Conservation (phyloP, 2,888 invertebrate species). For the Cephus spinipes region DNA sequence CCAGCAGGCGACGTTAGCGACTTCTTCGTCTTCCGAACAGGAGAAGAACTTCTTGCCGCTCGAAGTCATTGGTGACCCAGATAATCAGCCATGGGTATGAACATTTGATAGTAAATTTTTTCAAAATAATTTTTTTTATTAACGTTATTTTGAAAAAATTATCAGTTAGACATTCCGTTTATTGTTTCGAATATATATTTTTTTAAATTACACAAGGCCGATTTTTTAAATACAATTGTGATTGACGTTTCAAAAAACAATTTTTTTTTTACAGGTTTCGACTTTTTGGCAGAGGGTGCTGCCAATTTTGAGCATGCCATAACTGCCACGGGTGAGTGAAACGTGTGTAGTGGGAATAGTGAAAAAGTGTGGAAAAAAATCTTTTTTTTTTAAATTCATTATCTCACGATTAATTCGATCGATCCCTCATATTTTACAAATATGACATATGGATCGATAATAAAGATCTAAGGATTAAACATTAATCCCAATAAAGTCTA, state of each 20-base stretch:
- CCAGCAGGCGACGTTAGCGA: constrained; percentile 14
- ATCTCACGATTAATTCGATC: neutral
- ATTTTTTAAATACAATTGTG: too few relatives aligned
- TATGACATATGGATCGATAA: neutral
- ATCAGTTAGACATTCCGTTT: too few relatives aligned
- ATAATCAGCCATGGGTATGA: constrained; percentile 47
- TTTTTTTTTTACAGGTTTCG: constrained; percentile 72
- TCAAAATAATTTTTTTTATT: neutral
- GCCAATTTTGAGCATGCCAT: constrained; percentile 81
- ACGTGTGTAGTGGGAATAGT: neutral
- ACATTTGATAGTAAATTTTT: neutral
- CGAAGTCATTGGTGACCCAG: neutral
- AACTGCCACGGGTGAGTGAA: constrained; percentile 74
- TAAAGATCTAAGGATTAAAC: neutral
- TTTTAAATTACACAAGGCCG: too few relatives aligned
- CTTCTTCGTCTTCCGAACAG: constrained; percentile 20
- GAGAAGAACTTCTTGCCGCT: neutral
- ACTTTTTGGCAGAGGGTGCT: constrained; percentile 78
- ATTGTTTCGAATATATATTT: too few relatives aligned
- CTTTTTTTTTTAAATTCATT: too few relatives aligned
- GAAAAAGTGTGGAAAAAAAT: neutral
- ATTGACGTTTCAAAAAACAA: neutral
- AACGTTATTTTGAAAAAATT: neutral
- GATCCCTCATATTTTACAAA: neutral
- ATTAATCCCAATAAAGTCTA: neutral